Evolutionary conservation across 2,888 invertebrate genomes (phyloP).

Genomic region (Tribolium freemani): DNA sequence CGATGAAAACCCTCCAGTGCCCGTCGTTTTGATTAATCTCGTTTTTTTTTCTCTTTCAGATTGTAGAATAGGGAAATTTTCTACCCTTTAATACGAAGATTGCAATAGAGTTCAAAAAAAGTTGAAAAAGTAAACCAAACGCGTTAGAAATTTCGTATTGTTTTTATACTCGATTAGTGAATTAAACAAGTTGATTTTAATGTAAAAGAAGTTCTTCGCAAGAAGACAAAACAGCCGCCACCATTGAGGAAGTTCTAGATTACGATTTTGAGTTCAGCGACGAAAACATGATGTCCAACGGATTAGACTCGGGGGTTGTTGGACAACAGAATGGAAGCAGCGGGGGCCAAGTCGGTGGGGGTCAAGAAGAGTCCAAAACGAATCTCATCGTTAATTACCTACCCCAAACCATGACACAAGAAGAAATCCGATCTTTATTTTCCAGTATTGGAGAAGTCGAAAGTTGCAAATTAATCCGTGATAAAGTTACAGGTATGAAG

Average conservation of each 20-base stretch:
- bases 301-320: constrained; percentile 81
- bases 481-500: constrained; percentile 91
- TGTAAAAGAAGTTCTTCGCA: constrained; percentile 46
- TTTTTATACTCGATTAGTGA: constrained; percentile 45
- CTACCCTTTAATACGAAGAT: constrained; percentile 40
- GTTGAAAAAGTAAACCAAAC: constrained; percentile 37
- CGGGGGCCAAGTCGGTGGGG: constrained; percentile 70
- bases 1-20: constrained; percentile 4
- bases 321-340: constrained; percentile 89
- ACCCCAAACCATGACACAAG: constrained; percentile 99
- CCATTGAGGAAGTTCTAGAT: constrained; percentile 55
- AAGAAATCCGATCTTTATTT: constrained; percentile 97
- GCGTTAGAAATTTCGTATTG: constrained; percentile 45
- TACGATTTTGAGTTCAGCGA: constrained; percentile 59
- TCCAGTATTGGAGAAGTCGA: constrained; percentile 99
- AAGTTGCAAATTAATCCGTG: constrained; percentile 98
- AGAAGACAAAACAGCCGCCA: constrained; percentile 48
- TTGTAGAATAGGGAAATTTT: constrained; percentile 54
- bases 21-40: not conserved
- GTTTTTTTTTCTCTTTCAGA: constrained; percentile 56
- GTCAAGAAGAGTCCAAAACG: constrained; percentile 94
- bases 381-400: constrained; percentile 99
- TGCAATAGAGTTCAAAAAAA: constrained; percentile 34
- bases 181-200: constrained; percentile 43
- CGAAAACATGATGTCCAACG: constrained; percentile 83